Base-by-base conservation (phyloP, 2,888 invertebrate species). In the Steinernema hermaphroditum region DNA sequence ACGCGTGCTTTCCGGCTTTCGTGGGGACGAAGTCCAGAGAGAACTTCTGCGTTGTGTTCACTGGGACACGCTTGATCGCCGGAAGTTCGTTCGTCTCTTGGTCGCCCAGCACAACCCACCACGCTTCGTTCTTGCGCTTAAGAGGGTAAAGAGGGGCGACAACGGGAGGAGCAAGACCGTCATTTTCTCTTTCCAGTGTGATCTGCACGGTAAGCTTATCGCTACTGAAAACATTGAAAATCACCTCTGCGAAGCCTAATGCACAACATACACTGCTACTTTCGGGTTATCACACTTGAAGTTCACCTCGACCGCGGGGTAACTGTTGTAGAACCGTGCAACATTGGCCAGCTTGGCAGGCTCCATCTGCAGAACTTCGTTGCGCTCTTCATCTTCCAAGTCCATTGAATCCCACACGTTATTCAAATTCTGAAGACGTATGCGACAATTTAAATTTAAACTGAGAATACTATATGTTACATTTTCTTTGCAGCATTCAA, bases 61-160 rank as follows among this genome's bases (percentile, higher is more conserved):
- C 90, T 0, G 96, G 94, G 32, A 98, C 44, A 14, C 98, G 91
- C 88, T 98, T 99, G 88, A 99, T 99, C 12, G 96, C 96, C 8
- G 97, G 90, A 57, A 99, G 89, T 0, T 94, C 93, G 89, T 98
- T 98, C 37, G 91, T 91, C 87, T 93, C 93, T 0, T 95, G 93
- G 87, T 97, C 96, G 68, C 98, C 98, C 80, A 99, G 93, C 12
- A 99, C 96, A 46, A 99, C 94, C 98, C 98, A 99, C 91, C 91
- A 91, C 70, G 90, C 90, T 85, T 90, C 90, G 80, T 91, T 90
- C 76, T 90, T 89, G 87, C 90, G 89, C 88, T 90, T 83, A 72
- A 93, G 93, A 14, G 98, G 97, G 90, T 95, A 98, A 89, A 94
- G 94, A 0, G 98, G 98, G 0, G 98, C 97, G 74, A 98, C 94